phyloP scores from a whole-genome alignment of 2,113 vertebrate species.

The Hyperoodon ampullatus region DNA sequence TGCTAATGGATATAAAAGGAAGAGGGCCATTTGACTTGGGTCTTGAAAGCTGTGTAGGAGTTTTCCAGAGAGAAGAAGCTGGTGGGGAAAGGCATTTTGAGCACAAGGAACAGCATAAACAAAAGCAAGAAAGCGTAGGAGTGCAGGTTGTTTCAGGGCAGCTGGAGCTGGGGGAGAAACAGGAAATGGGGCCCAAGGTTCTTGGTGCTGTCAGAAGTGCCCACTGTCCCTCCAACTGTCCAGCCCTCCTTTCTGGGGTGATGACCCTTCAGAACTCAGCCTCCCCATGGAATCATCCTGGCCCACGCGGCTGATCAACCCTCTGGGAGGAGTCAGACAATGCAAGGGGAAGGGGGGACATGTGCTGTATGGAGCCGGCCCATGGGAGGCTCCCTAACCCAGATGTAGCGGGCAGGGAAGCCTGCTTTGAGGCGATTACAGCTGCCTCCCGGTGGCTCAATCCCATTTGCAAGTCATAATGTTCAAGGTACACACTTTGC shows the following conservation, averaged over 20 bases:
- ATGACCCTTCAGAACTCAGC: background rate
- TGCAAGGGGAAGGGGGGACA: background rate
- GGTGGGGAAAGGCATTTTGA: background rate
- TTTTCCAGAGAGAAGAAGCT: background rate
- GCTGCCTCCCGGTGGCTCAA: background rate
- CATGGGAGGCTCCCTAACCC: background rate
- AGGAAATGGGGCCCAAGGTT: background rate
- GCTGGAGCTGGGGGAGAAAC: background rate
- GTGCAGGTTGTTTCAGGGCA: background rate
- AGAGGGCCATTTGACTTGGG: background rate
- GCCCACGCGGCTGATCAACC: background rate
- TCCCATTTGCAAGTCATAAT: background rate
- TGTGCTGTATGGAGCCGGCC: background rate
- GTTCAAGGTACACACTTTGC: background rate
- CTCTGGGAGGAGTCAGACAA: background rate
- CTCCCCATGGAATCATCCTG: background rate
- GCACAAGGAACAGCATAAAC: background rate
- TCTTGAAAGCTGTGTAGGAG: background rate
- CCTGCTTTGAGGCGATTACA: background rate
- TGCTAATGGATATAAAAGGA: background rate
- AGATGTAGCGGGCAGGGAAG: background rate
- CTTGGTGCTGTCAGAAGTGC: background rate
- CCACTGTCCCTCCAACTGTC: background rate
- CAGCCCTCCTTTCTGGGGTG: background rate
- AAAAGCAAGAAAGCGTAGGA: background rate